Base-by-base conservation (phyloP, 2,888 invertebrate species). In the Diarsia mendica region DNA sequence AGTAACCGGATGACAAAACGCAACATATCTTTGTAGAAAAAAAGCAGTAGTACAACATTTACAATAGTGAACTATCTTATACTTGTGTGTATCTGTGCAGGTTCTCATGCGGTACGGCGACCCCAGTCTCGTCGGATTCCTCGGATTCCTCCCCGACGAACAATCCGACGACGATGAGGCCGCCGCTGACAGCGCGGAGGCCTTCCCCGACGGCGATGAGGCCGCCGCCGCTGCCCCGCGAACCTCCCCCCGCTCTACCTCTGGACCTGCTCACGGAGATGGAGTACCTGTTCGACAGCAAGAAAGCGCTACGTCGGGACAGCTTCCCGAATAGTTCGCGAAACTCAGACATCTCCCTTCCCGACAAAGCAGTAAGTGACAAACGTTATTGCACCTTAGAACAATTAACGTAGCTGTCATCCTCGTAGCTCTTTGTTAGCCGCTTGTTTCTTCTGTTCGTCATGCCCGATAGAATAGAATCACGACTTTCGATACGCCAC, bases 231-330 rank as follows among this genome's bases (percentile, higher is more conserved):
- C 86, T 90, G 3, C 90, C 90, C 4, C 91, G 91, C 49, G 93
- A 90, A 28, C 89, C 92, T 0, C 92, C 94, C 1, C 90, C 93
- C 0, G 88, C 91, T 0, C 89, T 95, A 0, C 95, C 95, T 0
- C 92, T 96, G n/a, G 95, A 96, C 73, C 91, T 96, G 5, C 93
- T 96, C 77, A 95, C 93, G 0, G 96, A 96, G 84, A 96, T 96
- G 96, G 94, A 95, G 87, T 93, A 90, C 82, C 92, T 96, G 11
- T 95, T 96, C 87, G 87, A 91, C 44, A 92, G 90, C 80, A 91
- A 92, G 75, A 90, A 88, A 74, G 75, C 89, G 55, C 90, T 91
- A 74, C 92, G 93, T 20, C 91, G 95, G 20, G 94, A 94, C 87
- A 94, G 93, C 86, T 92, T 90, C 76, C 95, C 94, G 3, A 93